Conservation (phyloP, 2,888 invertebrate genomes). For the Drosophila kambysellisi region DNA sequence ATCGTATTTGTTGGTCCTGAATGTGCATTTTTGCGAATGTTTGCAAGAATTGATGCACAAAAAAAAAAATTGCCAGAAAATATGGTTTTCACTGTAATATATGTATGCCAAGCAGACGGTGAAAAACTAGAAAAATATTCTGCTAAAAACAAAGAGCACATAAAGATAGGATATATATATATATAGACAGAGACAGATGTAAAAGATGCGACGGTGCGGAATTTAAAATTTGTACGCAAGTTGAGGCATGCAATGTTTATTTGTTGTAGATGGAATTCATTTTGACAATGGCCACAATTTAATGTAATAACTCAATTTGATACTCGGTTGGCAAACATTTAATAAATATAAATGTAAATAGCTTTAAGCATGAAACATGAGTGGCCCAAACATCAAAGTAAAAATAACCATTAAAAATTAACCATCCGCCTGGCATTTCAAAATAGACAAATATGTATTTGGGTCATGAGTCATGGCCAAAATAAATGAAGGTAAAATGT, state of each 20-base stretch:
- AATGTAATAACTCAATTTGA: constrained; percentile 57
- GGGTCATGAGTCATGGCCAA: background rate
- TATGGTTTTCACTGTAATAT: constrained; percentile 58
- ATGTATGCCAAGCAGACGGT: constrained; percentile 69
- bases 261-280: constrained; percentile 39
- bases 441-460: constrained; percentile 20
- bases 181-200: background rate
- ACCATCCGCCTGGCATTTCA: constrained; percentile 37
- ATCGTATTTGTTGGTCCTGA: background rate
- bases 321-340: constrained; percentile 29
- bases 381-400: constrained; percentile 57
- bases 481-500: background rate
- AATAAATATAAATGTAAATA: constrained; percentile 56
- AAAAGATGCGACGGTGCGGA: constrained; percentile 60
- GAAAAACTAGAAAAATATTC: constrained; percentile 65
- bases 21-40: constrained; percentile 39
- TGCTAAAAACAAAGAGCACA: constrained; percentile 43
- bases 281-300: constrained; percentile 24
- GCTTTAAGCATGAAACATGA: constrained; percentile 25
- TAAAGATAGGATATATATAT: too few species aligned
- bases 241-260: constrained; percentile 57
- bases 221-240: constrained; percentile 75
- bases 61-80: constrained; percentile 45
- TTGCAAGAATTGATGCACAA: constrained; percentile 13
- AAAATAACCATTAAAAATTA: constrained; percentile 65